Conservation (phyloP, 1,140 invertebrate genomes). For the Drosophila willistoni region DNA sequence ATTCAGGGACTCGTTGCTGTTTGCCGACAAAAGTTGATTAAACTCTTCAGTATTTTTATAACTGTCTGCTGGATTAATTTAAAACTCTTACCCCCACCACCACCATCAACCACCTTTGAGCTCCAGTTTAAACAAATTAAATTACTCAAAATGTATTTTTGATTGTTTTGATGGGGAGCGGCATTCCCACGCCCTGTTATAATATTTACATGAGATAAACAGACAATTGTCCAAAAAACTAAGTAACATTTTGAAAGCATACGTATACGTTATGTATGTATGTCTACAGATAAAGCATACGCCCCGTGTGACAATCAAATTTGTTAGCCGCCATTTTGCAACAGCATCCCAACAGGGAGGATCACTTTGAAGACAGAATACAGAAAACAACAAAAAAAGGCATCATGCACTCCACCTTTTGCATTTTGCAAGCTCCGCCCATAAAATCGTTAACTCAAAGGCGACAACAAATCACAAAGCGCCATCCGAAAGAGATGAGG, state of each 20-base stretch:
- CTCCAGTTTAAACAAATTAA: conserved; percentile 71
- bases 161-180: conserved; percentile 58
- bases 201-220: conserved; percentile 60
- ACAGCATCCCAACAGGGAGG: neutral
- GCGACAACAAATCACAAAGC: conserved; percentile 64
- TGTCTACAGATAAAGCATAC: conserved; percentile 32
- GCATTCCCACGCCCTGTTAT: conserved; percentile 63
- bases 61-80: conserved; percentile 66
- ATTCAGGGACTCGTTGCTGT: neutral
- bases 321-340: neutral
- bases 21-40: conserved; percentile 15
- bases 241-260: conserved; percentile 7
- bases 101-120: conserved; percentile 19
- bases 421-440: conserved; percentile 53
- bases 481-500: conserved; percentile 22
- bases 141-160: conserved; percentile 55
- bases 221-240: conserved; percentile 21
- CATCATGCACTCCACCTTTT: conserved; percentile 35
- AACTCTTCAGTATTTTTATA: conserved; percentile 51
- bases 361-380: conserved; percentile 28
- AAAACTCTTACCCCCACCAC: conserved; percentile 34
- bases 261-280: conserved; percentile 44
- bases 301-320: conserved; percentile 12
- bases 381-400: neutral
- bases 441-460: conserved; percentile 65